phyloP scores from a whole-genome alignment of 2,888 invertebrate genomes.

The Zeuzera pyrina region DNA sequence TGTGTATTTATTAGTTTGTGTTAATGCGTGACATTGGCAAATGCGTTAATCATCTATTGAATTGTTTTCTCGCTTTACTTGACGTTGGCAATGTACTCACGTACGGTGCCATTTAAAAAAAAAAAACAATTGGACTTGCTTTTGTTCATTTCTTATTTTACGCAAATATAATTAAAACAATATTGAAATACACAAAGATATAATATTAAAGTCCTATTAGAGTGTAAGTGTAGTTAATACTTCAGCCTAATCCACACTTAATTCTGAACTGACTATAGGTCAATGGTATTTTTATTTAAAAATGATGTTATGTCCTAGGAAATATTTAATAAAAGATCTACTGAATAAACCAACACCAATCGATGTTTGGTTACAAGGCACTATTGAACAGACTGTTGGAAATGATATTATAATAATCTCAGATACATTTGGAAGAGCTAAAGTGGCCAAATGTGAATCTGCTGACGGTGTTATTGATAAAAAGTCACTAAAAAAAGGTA shows the following conservation, averaged over 20 bases:
- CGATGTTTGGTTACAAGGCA: slow-evolving; percentile 65
- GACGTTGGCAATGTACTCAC: too few relatives aligned
- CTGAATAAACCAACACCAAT: slow-evolving; percentile 39
- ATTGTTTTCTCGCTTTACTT: too few relatives aligned
- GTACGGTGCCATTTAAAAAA: too few relatives aligned
- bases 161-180: too few relatives aligned
- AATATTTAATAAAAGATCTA: slow-evolving; percentile 49
- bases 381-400: slow-evolving; percentile 57
- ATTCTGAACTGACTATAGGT: neutral
- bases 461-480: slow-evolving; percentile 52
- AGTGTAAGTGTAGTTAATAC: neutral
- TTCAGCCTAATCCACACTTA: too few relatives aligned
- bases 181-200: neutral
- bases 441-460: slow-evolving; percentile 55
- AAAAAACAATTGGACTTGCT: too few relatives aligned
- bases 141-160: too few relatives aligned
- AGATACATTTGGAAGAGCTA: slow-evolving; percentile 48
- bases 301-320: slow-evolving; percentile 44
- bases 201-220: too few relatives aligned
- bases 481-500: slow-evolving; percentile 49
- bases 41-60: too few relatives aligned
- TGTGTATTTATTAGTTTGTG: too few relatives aligned
- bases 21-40: too few relatives aligned
- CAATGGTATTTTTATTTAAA: neutral
- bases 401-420: slow-evolving; percentile 56